A percentile compares a stretch with the other conserved stretches of the same genome.
Conservation (phyloP, 64 coral and sea anemone species). For the Montipora cactus region DNA sequence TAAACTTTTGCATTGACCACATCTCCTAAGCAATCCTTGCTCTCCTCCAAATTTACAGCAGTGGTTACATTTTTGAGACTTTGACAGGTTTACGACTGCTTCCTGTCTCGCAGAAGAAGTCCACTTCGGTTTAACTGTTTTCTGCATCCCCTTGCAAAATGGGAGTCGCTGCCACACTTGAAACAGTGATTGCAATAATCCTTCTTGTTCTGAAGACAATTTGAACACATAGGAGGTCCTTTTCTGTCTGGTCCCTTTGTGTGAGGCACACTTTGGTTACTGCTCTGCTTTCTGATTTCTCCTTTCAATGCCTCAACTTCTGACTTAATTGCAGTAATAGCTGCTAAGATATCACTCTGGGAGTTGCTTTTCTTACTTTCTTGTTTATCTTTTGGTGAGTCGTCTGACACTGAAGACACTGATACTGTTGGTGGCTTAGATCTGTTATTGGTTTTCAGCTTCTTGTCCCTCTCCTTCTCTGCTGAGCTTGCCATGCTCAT, state of each 20-base stretch:
- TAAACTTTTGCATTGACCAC: too few species aligned
- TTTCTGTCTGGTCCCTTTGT: conserved; percentile 34
- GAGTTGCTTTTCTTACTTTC: conserved; percentile 19
- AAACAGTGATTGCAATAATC: conserved; percentile 25
- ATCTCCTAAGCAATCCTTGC: too few species aligned
- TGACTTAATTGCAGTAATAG: conserved; percentile 66
- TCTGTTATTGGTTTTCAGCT: conserved; percentile 28
- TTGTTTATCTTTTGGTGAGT: neutral
- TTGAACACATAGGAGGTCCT: conserved; percentile 44
- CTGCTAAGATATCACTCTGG: conserved; percentile 50
- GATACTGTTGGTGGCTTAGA: conserved; percentile 5
- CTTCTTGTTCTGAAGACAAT: conserved; percentile 16
- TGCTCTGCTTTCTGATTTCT: conserved; percentile 46
- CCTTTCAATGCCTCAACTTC: conserved; percentile 60
- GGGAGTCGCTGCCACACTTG: neutral
- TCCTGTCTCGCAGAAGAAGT: conserved; percentile 8
- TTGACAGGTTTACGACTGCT: neutral
- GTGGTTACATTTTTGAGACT: neutral
- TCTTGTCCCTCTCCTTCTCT: conserved; percentile 77
- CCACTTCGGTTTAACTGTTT: conserved; percentile 2
- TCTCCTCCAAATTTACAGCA: neutral
- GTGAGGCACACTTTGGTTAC: neutral
- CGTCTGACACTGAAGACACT: conserved; percentile 52
- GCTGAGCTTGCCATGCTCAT: conserved; percentile 56
- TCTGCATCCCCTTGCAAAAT: conserved; percentile 51